Base-by-base conservation (phyloP, 2,888 invertebrate genomes). In the Archips xylosteana region DNA sequence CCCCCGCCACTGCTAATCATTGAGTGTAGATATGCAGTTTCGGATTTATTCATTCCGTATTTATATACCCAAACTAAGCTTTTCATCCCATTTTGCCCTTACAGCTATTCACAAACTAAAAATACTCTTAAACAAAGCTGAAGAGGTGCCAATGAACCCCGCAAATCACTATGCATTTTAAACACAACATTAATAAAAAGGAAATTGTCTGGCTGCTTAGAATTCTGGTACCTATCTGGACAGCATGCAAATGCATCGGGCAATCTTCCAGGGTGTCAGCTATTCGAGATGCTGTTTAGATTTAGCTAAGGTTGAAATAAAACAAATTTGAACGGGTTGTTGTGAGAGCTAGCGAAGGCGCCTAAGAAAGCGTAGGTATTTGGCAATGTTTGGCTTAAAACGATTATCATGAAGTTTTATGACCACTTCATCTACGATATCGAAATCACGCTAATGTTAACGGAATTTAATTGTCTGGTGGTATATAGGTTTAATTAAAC, bases 161-260 rank as follows among this genome's bases (percentile, higher is more conserved):
- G 62, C 62, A 64, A 63, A 57, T 60, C 59, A 34, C 45, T 57
- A 61, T 67, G 39, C 66, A 66, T 66, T 60, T 66, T 60, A 70
- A 61, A 45, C 54, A 57, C 49, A 68, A 63, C 68, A 73, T 71
- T 71, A 66, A 71, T 68, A 59, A 62, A 72, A 73, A 80, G 78
- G 79, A 79, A 82, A 80, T 78, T 70, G 75, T 78, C 81, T 82
- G 39, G 45, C 59, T 47, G 9, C 71, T 54, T 59, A 63, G 15
- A 68, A n/a, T n/a, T n/a, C 36, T 49, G 23, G 63, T 39, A 36
- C n/a, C n/a, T n/a, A 47, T 59, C 51, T 78, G 75, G 76, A 62
- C 74, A 73, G 82, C 85, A 84, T 85, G 82, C 85, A 84, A 85
- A 87, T 85, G 83, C 80, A 82, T 80, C 85, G 87, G 90, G 89